A percentile compares a stretch with the other conserved stretches of the same genome.
Evolutionary conservation across 2,888 invertebrate species (phyloP).

Genomic region (Diploptera punctata): DNA sequence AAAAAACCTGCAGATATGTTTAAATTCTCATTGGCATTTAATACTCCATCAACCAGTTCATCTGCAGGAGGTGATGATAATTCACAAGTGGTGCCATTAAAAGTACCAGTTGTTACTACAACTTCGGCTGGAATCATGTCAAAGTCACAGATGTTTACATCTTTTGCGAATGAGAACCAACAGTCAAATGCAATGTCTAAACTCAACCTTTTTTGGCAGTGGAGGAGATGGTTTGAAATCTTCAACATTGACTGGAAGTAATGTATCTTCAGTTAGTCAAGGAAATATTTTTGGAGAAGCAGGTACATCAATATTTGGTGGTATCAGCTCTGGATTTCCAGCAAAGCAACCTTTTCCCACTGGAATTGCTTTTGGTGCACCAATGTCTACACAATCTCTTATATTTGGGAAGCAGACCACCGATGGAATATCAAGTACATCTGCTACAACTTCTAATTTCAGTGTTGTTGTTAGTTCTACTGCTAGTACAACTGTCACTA

Average conservation of each 20-base stretch:
- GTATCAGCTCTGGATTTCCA: slow-evolving; percentile 43
- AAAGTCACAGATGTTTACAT: neutral
- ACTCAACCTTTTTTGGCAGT: slow-evolving; percentile 7
- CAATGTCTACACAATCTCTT: slow-evolving; percentile 37
- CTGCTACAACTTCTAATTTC: neutral
- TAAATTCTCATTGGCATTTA: slow-evolving; percentile 12
- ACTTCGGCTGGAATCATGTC: neutral
- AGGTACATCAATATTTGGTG: slow-evolving; percentile 52
- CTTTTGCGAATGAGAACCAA: neutral
- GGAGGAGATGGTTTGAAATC: no score
- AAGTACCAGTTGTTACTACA: neutral
- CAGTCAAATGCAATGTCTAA: neutral
- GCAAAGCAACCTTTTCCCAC: slow-evolving; percentile 45
- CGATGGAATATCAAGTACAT: no score
- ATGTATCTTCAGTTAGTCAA: slow-evolving; percentile 8
- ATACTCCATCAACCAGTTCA: neutral
- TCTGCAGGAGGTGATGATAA: neutral
- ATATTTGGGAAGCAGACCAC: neutral
- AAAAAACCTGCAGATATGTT: slow-evolving; percentile 3
- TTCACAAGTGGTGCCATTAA: neutral
- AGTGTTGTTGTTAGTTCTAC: neutral
- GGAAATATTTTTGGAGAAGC: slow-evolving; percentile 38
- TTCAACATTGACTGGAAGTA: neutral
- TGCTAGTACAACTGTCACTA: neutral
- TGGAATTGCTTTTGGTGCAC: slow-evolving; percentile 26